Evolutionary conservation across 2,797 vertebrate genomes (phyloP), one percentile per base, ranked within the genome.

Genomic region (Typhlichthys eigenmanni): DNA sequence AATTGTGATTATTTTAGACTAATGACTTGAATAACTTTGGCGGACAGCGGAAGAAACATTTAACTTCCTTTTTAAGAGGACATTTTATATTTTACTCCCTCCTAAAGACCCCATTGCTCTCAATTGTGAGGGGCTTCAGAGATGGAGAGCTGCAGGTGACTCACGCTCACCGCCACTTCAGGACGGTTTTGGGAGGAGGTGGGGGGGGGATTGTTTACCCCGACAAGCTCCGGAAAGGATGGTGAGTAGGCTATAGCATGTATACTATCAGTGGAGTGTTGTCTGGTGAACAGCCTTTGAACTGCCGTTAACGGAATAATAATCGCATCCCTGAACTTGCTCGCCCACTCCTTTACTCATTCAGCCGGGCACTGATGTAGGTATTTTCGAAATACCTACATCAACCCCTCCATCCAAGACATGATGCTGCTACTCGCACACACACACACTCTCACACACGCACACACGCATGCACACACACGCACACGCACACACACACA

Each of bases 61-160:
- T 4, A 48, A 55, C 47, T 48, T 64, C 7, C 2, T 13, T 4
- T 12, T 2, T 32, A 16, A 74, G 69, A 38, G 38, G 68, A 71
- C 70, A 73, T 81, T 53, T 17, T 2, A 68, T 52, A 49, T 14
- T n/a, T 17, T 17, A 29, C 38, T 17, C 61, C n/a, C 24, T 13
- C 54, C 49, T 46, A 17, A 61, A 66, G 45, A 55, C 13, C 60
- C 68, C 68, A 51, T 71, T 38, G 66, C 13, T 52, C 48, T 43
- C 14, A 5, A 4, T 43, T 8, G 13, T 49, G 48, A 11, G 43
- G 70, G 55, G 77, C 74, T 52, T 47, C 65, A 64, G 73, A 67
- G 71, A 90, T 88, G 87, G 85, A 84, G 73, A 74, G 62, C 77
- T 62, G 82, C 83, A 90, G 88, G 85, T 89, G 88, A 90, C 86